Evolutionary conservation across 2,888 invertebrate genomes (phyloP).

Genomic region (Microplitis deprimator): DNA sequence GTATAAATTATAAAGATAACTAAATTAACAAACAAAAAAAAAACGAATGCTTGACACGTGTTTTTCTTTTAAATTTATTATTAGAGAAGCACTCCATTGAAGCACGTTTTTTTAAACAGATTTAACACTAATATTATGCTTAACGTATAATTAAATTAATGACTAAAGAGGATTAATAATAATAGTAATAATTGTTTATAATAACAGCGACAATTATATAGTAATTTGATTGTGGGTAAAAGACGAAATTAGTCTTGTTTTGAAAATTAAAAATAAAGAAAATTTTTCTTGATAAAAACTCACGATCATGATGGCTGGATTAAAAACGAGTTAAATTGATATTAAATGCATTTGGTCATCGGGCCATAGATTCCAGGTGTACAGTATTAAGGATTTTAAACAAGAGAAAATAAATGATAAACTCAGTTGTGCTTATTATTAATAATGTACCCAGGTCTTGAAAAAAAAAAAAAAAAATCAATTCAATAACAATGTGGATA

Average conservation of each 20-base stretch:
- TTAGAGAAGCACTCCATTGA: conserved; percentile 25
- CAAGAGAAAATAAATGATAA: conserved; percentile 11
- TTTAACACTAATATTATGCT: not conserved
- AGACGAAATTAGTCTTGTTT: not conserved
- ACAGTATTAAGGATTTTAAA: conserved; percentile 48
- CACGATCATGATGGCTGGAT: conserved; percentile 12
- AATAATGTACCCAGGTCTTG: conserved; percentile 41
- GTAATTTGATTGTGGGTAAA: conserved; percentile 1
- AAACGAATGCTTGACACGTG: conserved; percentile 8
- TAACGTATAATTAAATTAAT: not conserved
- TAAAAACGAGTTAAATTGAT: not conserved
- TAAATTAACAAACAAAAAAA: not conserved
- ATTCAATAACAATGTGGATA: conserved; percentile 34
- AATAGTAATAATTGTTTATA: not conserved
- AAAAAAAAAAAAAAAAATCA: conserved; percentile 34
- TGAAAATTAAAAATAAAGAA: not conserved
- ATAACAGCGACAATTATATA: conserved; percentile 3
- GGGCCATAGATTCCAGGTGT: conserved; percentile 46
- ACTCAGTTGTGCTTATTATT: conserved; percentile 43
- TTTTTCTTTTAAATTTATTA: not conserved
- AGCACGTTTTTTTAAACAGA: conserved; percentile 4
- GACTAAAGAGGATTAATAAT: not conserved
- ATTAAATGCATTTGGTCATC: conserved; percentile 36
- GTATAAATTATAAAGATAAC: not conserved
- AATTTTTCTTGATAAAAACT: conserved; percentile 1